Evolutionary conservation across 2,797 vertebrate genomes (phyloP).

Genomic region (Centroberyx gerrardi): DNA sequence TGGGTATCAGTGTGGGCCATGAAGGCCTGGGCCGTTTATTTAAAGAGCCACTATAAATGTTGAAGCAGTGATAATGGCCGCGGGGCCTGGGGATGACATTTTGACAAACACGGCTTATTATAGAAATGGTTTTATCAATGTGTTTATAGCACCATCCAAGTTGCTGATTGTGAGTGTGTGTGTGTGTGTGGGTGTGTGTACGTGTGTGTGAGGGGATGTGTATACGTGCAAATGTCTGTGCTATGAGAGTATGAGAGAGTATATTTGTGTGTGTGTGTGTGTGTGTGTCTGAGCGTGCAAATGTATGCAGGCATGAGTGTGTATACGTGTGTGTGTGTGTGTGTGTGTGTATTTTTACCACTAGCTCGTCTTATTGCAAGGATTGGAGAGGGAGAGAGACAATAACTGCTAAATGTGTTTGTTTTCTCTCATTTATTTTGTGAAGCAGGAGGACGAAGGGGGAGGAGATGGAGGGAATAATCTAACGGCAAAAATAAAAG

Average conservation of each 20-base stretch:
- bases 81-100: constrained; percentile 79
- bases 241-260: constrained; percentile 57
- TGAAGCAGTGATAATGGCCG: constrained; percentile 82
- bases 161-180: constrained; percentile 31
- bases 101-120: constrained; percentile 86
- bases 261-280: constrained; percentile 11
- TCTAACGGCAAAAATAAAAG: constrained; percentile 63
- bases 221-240: constrained; percentile 56
- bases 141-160: constrained; percentile 75
- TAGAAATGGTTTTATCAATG: constrained; percentile 86
- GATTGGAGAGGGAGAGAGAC: constrained; percentile 64
- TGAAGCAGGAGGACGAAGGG: constrained; percentile 65
- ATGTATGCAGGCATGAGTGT: too few relatives aligned
- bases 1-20: constrained; percentile 70
- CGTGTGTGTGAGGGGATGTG: constrained; percentile 26
- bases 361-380: constrained; percentile 53
- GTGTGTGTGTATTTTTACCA: constrained; percentile 38
- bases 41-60: constrained; percentile 84
- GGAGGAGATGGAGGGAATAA: constrained; percentile 66
- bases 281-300: constrained; percentile 14
- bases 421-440: constrained; percentile 75
- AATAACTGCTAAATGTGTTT: constrained; percentile 73
- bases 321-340: neutral
- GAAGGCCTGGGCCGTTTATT: constrained; percentile 78
- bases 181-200: constrained; percentile 28